phyloP scores from a whole-genome alignment of 2,113 vertebrate genomes.

The Redunca redunca region DNA sequence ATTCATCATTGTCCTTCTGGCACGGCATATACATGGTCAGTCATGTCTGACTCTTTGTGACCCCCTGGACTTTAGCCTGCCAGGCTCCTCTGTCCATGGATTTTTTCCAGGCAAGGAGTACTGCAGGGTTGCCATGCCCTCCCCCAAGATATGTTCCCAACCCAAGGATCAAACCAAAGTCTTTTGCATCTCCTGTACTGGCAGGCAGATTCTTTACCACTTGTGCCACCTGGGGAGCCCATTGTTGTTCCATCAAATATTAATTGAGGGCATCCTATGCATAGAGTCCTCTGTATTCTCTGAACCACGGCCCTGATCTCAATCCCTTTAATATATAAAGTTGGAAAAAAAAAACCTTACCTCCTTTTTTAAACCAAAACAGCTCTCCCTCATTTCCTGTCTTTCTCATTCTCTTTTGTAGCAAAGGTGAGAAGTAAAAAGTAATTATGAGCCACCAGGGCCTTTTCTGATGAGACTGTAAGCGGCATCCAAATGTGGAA shows the following conservation, averaged over 20 bases:
- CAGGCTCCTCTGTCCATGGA: neutral
- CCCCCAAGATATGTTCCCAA: neutral
- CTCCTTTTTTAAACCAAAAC: neutral
- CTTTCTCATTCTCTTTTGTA: neutral
- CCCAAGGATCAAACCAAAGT: neutral
- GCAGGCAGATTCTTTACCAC: neutral
- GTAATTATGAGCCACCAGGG: neutral
- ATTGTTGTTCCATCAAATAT: neutral
- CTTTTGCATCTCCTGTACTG: neutral
- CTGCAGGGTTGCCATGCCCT: neutral
- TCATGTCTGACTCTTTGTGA: neutral
- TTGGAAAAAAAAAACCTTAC: neutral
- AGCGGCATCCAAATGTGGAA: neutral
- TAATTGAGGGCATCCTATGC: neutral
- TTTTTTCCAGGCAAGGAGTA: neutral
- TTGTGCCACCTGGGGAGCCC: neutral
- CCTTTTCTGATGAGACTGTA: neutral
- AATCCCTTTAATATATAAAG: neutral
- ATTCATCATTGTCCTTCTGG: neutral
- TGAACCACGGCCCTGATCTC: neutral
- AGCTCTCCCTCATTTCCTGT: neutral
- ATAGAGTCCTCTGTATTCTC: neutral
- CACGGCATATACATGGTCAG: neutral
- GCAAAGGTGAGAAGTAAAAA: constrained; percentile 22
- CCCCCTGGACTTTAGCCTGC: neutral